Evolutionary conservation across 2,888 invertebrate genomes (phyloP).

Genomic region (Dysmachus trigonus): DNA sequence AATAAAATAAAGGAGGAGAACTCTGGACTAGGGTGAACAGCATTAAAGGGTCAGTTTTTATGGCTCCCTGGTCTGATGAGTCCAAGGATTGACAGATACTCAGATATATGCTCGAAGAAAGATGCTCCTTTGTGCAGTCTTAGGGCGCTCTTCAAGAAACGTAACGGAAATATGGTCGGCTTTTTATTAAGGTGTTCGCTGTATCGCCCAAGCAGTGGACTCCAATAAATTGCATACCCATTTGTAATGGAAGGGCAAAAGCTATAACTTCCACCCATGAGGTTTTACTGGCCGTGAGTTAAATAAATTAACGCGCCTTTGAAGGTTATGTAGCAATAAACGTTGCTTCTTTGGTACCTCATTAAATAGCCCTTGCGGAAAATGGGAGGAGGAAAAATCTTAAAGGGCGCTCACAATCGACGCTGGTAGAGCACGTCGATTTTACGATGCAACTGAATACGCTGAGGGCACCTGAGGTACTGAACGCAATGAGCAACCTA

Average conservation of each 20-base stretch:
- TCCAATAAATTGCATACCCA: background rate
- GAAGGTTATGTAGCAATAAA: background rate
- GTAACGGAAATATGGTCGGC: background rate
- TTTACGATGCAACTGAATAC: background rate
- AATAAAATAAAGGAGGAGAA: too few relatives aligned
- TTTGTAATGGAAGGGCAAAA: background rate
- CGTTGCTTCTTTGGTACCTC: background rate
- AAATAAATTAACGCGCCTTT: background rate
- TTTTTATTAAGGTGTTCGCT: background rate
- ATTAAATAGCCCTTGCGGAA: background rate
- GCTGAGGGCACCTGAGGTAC: background rate
- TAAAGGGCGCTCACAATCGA: background rate
- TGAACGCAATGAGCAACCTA: too few relatives aligned
- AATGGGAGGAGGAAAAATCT: background rate
- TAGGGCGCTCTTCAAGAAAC: background rate
- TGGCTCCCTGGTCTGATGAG: constrained; percentile 13
- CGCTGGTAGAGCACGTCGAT: background rate
- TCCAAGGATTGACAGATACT: background rate
- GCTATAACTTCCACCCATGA: background rate
- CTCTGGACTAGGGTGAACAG: constrained; percentile 22
- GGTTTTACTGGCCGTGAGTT: background rate
- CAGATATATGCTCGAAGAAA: background rate
- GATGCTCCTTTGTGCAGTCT: background rate
- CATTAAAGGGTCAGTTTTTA: constrained; percentile 40
- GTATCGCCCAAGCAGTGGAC: background rate